Conservation (phyloP, 1,140 invertebrate species). For the Saxidomus purpurata region DNA sequence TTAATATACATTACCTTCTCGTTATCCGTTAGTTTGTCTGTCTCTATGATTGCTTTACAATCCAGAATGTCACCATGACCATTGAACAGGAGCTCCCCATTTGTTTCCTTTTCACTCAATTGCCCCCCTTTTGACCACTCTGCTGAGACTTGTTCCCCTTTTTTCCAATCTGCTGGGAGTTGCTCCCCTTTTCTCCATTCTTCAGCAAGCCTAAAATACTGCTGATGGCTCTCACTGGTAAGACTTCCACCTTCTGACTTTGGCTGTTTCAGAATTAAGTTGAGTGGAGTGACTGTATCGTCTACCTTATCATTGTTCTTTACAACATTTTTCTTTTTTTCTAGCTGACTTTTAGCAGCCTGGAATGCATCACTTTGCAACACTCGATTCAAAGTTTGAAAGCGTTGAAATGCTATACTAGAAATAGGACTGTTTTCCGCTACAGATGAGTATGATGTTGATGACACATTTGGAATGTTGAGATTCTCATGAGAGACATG, state of each 20-base stretch:
- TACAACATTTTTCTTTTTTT: slow-evolving; percentile 23
- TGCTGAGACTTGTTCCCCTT: background rate
- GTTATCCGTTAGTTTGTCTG: slow-evolving; percentile 42
- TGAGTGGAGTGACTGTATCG: slow-evolving; percentile 5
- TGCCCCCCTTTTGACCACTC: background rate
- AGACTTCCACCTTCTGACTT: background rate
- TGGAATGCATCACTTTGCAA: slow-evolving; percentile 65
- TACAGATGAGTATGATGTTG: background rate
- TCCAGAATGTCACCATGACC: background rate
- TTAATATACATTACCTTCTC: slow-evolving; percentile 46
- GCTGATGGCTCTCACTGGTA: slow-evolving; percentile 1
- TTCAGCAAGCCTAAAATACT: slow-evolving; percentile 53
- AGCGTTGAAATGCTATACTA: slow-evolving; percentile 35
- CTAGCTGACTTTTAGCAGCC: slow-evolving; percentile 57
- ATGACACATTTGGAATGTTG: slow-evolving; percentile 30
- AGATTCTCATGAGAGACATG: background rate
- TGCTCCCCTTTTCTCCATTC: slow-evolving; percentile 51
- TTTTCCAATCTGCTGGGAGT: slow-evolving; percentile 15
- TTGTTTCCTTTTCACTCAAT: background rate
- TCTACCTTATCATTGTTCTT: background rate
- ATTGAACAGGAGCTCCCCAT: background rate
- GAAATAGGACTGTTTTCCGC: slow-evolving; percentile 34
- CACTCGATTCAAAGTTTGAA: slow-evolving; percentile 57
- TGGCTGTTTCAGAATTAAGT: slow-evolving; percentile 38
- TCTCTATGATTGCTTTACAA: slow-evolving; percentile 15